Evolutionary conservation across 2,888 invertebrate species (phyloP), one percentile per base, ranked within the genome.

Genomic region (Nyleta sp.): DNA sequence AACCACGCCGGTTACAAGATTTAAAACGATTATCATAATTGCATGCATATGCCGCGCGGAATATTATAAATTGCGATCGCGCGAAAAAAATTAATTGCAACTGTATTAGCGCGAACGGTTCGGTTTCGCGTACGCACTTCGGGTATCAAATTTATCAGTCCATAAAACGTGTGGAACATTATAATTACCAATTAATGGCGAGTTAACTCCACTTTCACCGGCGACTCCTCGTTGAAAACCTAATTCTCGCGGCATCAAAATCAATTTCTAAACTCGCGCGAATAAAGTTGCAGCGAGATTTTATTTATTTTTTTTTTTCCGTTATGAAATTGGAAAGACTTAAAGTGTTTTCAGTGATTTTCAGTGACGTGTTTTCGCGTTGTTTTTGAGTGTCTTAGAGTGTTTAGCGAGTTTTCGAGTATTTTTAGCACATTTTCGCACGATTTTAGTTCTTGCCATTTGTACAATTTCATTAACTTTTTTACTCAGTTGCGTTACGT

Each of bases 171-270:
- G 60, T 40, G 28, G 46, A 67, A 74, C 74, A 48, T 60, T 52
- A 60, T 74, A 59, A 74, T 74, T 67, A 67, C 31, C 57, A 59
- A 67, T 74, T 74, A 67, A 74, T 74, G 20, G 44, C 0, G 22
- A 46, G 48, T 33, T 22, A 35, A 48, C 20, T 22, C 11, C 5
- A 62, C 72, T 72, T 72, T 72, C 72, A 48, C 72, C 40, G n/a
- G 6, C 40, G 46, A 71, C 38, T 60, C 53, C n/a, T 17, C 28
- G 52, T 11, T 42, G 22, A 42, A 52, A 50, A 42, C 10, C 33
- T 18, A 55, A 38, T 35, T 46, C 13, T 60, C 15, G 5, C 7
- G 20, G 24, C 11, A 22, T 8, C 24, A 35, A 22, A 62, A 50
- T 3, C 18, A 31, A 13, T 17, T 44, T 44, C 42, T 28, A 60